Evolutionary conservation across 2,113 vertebrate species (phyloP), one percentile per base, ranked within the genome.

Genomic region (Asarcornis scutulata): DNA sequence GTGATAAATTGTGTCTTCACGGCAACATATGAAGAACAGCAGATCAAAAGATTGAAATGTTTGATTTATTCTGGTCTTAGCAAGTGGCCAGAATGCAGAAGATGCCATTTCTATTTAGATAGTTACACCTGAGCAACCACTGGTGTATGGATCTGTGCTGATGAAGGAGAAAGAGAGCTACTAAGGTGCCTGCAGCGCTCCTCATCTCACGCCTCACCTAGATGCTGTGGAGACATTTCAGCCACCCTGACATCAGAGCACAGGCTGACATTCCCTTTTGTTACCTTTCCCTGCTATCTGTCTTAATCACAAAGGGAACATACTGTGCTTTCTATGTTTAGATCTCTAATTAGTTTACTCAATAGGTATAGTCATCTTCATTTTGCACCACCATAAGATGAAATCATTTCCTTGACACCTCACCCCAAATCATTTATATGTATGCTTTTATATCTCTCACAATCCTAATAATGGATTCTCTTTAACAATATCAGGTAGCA

Each of bases 271-370:
- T 83, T 66, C 55, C 55, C 67, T 94, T 50, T 80, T 77, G 38
- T 79, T 85, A 93, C 56, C 59, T 25, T 83, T 73, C 76, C 44
- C 36, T 26, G 25, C 55, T 89, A 36, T 63, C 55, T 48, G 21
- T 75, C 75, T 63, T 80, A 93, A 94, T 93, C 89, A 88, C 38
- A 55, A 96, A 74, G 80, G 59, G 72, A 89, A 89, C 64, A 86
- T 67, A 86, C 32, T 77, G 82, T 77, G 52, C 82, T 91, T 85
- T 83, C 89, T 91, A 71, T 75, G 88, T 86, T 96, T 88, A 80
- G 75, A 83, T 67, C 25, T 71, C 62, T 83, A 86, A 91, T 83
- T 92, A 92, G n/a, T 94, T 96, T 93, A 86, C 38, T 88, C 67
- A 81, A 44, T 42, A 66, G 63, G 79, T 36, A 77, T 71, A 83